Conservation (phyloP, 2,888 invertebrate species). For the Marronus borbonicus region DNA sequence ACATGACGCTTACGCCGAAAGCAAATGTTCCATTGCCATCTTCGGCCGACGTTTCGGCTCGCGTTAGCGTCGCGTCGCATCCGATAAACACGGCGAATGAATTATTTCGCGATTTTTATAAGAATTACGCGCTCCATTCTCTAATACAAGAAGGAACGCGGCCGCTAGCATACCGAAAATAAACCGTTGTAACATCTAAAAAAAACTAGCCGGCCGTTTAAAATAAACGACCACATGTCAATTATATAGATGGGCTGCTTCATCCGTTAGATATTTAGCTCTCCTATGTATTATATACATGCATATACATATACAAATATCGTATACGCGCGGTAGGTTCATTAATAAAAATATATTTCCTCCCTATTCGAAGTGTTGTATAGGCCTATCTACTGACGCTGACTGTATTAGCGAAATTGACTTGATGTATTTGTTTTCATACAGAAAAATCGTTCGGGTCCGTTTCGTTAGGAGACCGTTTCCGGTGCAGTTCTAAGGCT, state of each 20-base stretch:
- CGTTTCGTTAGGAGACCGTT: neutral
- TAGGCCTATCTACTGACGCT: neutral
- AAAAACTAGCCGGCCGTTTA: slow-evolving; percentile 10
- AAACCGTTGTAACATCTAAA: slow-evolving; percentile 20
- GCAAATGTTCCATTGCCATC: too few species aligned
- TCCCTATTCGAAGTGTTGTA: slow-evolving; percentile 2
- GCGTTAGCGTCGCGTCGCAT: neutral
- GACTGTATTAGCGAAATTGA: slow-evolving; percentile 7
- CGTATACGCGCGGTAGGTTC: neutral
- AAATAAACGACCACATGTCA: slow-evolving; percentile 33
- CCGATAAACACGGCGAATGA: slow-evolving; percentile 1
- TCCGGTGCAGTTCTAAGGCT: neutral
- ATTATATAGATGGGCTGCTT: slow-evolving; percentile 27
- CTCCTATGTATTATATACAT: slow-evolving; percentile 7
- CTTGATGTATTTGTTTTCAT: slow-evolving; percentile 4
- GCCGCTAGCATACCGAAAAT: slow-evolving; percentile 10
- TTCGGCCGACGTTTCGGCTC: too few species aligned
- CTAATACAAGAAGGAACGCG: neutral
- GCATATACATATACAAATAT: too few species aligned
- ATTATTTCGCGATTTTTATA: slow-evolving; percentile 10
- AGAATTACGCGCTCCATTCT: slow-evolving; percentile 8
- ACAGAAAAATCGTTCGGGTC: neutral
- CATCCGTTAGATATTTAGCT: slow-evolving; percentile 7
- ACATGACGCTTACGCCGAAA: too few species aligned
- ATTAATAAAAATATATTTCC: slow-evolving; percentile 10